Base-by-base conservation (phyloP, 1,140 invertebrate genomes). In the Ptiloglossa arizonensis region DNA sequence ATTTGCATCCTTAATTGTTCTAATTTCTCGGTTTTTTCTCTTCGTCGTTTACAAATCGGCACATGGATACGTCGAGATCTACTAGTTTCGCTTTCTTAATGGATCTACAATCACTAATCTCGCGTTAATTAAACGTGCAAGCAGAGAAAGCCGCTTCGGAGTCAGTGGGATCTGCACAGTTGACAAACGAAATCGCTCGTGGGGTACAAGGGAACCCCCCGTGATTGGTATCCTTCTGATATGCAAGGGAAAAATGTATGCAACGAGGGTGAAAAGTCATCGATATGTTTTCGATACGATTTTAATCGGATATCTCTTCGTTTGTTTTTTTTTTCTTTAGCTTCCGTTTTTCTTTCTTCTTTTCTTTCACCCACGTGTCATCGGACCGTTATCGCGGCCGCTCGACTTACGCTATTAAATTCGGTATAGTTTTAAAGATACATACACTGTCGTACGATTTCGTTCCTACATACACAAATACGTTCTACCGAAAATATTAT, bases 351-450 rank as follows among this genome's bases (percentile, higher is more conserved):
- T 24, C 1, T 27, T 9, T 11, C 13, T 17, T 22, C 35, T 5
- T 29, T 62, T 56, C 71, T 29, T 72, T 56, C 71, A 32, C 35
- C 60, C 62, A 32, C 27, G 54, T 24, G 24, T 32, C 19, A 4
- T 46, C 13, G 44, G 44, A 19, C n/a, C n/a, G n/a, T n/a, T n/a
- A 24, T 32, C 0, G 15, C 9, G 27, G 9, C 22, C 15, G 54
- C 13, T 24, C 54, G 54, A 38, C 73, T 75, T 75, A 69, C 41
- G 15, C 64, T 68, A 69, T 69, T 69, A 75, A 75, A 75, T 69
- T 75, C 64, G 73, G 29, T 69, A 38, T 2, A 48, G 27, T 68
- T 74, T 74, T 57, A 48, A 27, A 57, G 9, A 67, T 41, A 44
- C 19, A 17, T 11, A 29, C 3, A 0, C 5, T 13, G 54, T 5